Base-by-base conservation (phyloP, 2,113 vertebrate genomes). In the Australoheros scitulus region DNA sequence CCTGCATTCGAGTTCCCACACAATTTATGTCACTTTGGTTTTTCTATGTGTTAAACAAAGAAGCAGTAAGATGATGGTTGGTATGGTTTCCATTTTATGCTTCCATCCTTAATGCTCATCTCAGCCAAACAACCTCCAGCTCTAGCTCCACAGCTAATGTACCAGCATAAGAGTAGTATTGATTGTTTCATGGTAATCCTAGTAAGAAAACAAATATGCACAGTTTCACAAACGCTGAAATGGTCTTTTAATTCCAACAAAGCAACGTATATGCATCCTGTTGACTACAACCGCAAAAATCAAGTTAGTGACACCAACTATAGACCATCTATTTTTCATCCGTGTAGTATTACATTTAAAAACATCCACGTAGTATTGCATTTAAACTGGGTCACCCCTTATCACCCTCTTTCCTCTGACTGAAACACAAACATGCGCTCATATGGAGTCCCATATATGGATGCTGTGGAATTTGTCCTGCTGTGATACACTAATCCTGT, bases 401-500 rank as follows among this genome's bases (percentile, higher is more conserved):
- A 8, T 14, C 18, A 55, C 17, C 26, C 63, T 61, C 7, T 70
- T 32, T 56, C 36, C 22, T 58, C 17, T 43, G 26, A 20, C 47
- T 32, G 11, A 50, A 80, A 60, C 81, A 80, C 81, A 61, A 38
- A 74, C 20, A 78, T 6, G 43, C n/a, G 5, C 74, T 64, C 26
- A 56, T 17, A 61, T 32, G 61, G 0, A 80, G 34, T 63, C 60
- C 17, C 41, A 65, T 80, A 79, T 84, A 57, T 86, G 76, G 89
- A 87, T 68, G 57, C 77, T 76, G 80, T 82, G 84, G 91, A 89
- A 89, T 91, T 85, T 85, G 34, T 88, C 85, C 81, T 89, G 70
- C 84, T 87, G 86, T 61, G 84, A 91, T 88, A 84, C 50, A 26
- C 89, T 93, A 91, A 93, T 92, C 91, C 84, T 70, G 81, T 88